phyloP scores from a whole-genome alignment of 1,140 invertebrate species.

The Periplaneta americana region DNA sequence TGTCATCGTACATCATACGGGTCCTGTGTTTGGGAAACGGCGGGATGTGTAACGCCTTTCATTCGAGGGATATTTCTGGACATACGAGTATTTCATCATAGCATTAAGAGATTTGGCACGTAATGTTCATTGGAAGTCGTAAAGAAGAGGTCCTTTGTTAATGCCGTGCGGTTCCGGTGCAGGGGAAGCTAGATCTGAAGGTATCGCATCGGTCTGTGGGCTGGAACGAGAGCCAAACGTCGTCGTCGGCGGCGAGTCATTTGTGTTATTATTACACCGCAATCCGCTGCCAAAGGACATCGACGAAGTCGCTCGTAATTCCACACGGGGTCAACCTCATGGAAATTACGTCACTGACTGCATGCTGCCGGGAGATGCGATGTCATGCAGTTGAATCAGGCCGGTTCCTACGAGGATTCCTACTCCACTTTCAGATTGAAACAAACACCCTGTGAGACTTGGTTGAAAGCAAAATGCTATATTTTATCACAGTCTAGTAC shows the following conservation, averaged over 20 bases:
- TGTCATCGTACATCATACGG: not conserved
- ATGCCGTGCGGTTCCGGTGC: not conserved
- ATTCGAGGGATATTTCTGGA: not conserved
- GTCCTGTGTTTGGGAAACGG: not conserved
- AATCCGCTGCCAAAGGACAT: not conserved
- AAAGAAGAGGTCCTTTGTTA: not conserved
- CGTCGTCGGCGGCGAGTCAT: not conserved
- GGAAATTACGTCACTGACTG: not conserved
- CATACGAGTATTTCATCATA: not conserved
- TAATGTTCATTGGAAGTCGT: not conserved
- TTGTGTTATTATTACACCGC: not conserved
- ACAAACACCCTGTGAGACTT: too few species aligned
- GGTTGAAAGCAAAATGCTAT: too few species aligned
- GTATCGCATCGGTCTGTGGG: not conserved
- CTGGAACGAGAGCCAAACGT: not conserved
- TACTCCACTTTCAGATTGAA: too few species aligned
- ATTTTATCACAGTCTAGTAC: too few species aligned
- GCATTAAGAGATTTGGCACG: not conserved
- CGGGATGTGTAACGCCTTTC: not conserved
- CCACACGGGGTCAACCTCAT: not conserved
- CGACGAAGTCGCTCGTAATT: not conserved
- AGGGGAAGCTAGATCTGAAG: not conserved
- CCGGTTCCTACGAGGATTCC: too few species aligned
- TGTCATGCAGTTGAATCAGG: too few species aligned
- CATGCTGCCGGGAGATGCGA: too few species aligned